Evolutionary conservation across 2,888 invertebrate genomes (phyloP).

Genomic region (Aleiodes alternator): DNA sequence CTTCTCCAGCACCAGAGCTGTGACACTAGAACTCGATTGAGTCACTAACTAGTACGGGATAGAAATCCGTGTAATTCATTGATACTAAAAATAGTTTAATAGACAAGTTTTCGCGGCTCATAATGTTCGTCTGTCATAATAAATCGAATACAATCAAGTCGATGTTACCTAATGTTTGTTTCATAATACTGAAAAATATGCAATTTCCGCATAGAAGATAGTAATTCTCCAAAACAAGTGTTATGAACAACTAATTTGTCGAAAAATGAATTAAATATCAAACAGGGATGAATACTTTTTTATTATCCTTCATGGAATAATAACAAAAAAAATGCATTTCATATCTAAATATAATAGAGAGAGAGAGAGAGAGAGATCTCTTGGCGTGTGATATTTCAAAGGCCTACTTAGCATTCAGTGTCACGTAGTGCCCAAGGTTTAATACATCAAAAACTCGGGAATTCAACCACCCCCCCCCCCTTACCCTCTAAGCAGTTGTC

Average conservation of each 20-base stretch:
- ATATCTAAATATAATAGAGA: conserved; percentile 32
- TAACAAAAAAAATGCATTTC: conserved; percentile 7
- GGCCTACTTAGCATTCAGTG: conserved; percentile 74
- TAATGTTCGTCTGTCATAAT: conserved; percentile 33
- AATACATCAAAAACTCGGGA: conserved; percentile 74
- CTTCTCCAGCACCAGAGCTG: too few species aligned
- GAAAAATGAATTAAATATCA: conserved; percentile 40
- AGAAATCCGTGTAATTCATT: conserved; percentile 16
- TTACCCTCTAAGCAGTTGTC: background rate
- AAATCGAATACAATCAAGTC: conserved; percentile 55
- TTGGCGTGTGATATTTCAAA: conserved; percentile 67
- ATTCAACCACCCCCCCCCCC: conserved; percentile 50
- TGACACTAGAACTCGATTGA: too few species aligned
- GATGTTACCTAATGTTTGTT: conserved; percentile 52
- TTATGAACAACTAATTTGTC: conserved; percentile 59
- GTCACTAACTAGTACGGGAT: too few species aligned
- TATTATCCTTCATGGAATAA: conserved; percentile 6
- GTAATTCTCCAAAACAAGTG: background rate
- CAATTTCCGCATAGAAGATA: too few species aligned
- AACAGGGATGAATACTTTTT: conserved; percentile 10
- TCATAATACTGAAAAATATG: conserved; percentile 43
- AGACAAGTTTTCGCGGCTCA: conserved; percentile 28
- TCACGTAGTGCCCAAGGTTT: conserved; percentile 74
- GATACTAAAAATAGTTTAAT: conserved; percentile 39
- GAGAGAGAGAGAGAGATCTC: conserved; percentile 47